Percentiles rank a stretch among this genome's conserved stretches.
Conservation (phyloP, 2,113 vertebrate genomes). For the Silurus glanis region DNA sequence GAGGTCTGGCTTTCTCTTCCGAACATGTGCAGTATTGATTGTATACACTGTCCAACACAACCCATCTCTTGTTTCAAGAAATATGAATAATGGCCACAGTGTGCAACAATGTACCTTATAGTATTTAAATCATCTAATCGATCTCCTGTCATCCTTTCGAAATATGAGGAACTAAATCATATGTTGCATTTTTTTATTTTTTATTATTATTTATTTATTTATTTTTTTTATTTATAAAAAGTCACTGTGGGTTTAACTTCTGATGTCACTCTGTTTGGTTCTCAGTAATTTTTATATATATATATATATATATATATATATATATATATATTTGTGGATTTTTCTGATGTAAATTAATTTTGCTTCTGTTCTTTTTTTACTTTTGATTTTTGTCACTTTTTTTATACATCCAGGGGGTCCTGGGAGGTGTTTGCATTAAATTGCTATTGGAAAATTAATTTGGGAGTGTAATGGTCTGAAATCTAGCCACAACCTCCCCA, state of each 20-base stretch:
- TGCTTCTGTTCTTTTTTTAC: not conserved
- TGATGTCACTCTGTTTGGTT: too few species aligned
- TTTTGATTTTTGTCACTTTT: not conserved
- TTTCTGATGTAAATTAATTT: not conserved
- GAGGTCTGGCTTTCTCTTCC: not conserved
- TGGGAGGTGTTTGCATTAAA: not conserved
- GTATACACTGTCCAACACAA: not conserved
- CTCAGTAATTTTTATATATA: too few species aligned
- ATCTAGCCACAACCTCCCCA: not conserved
- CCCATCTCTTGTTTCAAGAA: not conserved
- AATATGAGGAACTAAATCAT: not conserved
- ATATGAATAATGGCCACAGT: slow-evolving; percentile 4
- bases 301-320: too few species aligned
- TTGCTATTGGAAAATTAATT: not conserved
- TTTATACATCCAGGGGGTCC: not conserved
- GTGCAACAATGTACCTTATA: not conserved
- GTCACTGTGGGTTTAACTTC: not conserved
- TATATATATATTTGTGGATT: not conserved
- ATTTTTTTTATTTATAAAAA: not conserved
- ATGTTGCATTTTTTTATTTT: not conserved
- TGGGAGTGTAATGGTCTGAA: not conserved
- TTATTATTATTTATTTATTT: too few species aligned
- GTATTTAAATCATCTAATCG: not conserved
- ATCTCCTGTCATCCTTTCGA: not conserved
- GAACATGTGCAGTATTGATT: slow-evolving; percentile 14